phyloP scores from a whole-genome alignment of 2,888 invertebrate species.

The Amphipyra tragopoginis region DNA sequence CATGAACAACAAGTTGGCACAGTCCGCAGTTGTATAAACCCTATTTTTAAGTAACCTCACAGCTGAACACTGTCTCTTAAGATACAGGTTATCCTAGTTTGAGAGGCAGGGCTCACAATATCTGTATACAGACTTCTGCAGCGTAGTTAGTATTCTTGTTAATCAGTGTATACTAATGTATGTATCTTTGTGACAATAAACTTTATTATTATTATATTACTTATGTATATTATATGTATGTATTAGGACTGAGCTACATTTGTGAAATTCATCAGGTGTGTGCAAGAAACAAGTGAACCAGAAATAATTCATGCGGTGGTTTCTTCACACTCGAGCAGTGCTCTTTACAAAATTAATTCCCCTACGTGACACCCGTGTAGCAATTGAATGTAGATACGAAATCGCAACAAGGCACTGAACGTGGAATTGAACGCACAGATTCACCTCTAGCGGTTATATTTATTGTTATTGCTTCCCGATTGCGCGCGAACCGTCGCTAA shows the following conservation, averaged over 20 bases:
- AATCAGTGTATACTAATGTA: no score
- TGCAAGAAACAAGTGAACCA: conserved; percentile 54
- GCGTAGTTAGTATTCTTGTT: no score
- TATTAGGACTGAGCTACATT: conserved; percentile 22
- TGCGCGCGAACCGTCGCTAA: conserved; percentile 78
- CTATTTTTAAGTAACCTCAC: no score
- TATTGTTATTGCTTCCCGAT: conserved; percentile 83
- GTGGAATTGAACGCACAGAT: conserved; percentile 69
- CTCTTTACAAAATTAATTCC: conserved; percentile 70
- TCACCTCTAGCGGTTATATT: conserved; percentile 79
- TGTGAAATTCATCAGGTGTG: conserved; percentile 55
- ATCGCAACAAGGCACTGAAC: conserved; percentile 65
- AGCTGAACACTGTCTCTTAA: no score
- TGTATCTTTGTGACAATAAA: no score
- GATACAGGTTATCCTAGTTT: no score
- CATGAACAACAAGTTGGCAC: no score
- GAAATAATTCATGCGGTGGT: conserved; percentile 56
- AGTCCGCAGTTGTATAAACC: no score
- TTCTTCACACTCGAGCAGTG: conserved; percentile 59
- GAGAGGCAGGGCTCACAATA: no score
- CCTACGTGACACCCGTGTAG: conserved; percentile 59
- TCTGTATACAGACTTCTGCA: no score
- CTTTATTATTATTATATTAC: no score
- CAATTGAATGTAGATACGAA: conserved; percentile 60
- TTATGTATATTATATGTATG: no score